Conservation (phyloP, 2,888 invertebrate genomes). For the Spodoptera littoralis region DNA sequence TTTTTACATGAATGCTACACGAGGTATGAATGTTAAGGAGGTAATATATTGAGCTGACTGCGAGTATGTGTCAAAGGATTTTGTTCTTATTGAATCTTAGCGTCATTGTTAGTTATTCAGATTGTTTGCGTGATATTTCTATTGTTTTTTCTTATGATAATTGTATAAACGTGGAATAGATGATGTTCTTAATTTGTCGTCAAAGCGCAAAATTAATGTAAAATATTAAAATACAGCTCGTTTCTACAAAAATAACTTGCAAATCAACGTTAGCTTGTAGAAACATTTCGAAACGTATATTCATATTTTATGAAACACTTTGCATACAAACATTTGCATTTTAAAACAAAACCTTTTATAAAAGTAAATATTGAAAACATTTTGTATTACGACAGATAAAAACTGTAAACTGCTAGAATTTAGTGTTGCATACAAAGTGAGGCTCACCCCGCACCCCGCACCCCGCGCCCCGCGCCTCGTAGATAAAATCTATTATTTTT, state of each 20-base stretch:
- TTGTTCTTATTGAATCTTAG: background rate
- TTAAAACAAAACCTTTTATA: conserved; percentile 29
- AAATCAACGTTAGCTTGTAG: background rate
- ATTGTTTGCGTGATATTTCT: too few species aligned
- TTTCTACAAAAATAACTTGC: background rate
- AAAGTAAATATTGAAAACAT: conserved; percentile 36
- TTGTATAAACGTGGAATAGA: too few species aligned
- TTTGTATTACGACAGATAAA: conserved; percentile 26
- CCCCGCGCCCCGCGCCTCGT: background rate
- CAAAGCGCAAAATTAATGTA: too few species aligned
- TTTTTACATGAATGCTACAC: conserved; percentile 50
- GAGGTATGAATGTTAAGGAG: conserved; percentile 33
- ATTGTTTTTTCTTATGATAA: too few species aligned
- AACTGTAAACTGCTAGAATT: conserved; percentile 25
- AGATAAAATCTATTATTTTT: conserved; percentile 27
- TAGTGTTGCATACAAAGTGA: conserved; percentile 28
- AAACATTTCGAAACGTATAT: conserved; percentile 7
- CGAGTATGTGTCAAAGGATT: conserved; percentile 12
- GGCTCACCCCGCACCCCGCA: background rate
- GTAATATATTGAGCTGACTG: conserved; percentile 3
- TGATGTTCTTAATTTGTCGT: too few species aligned
- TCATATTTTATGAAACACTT: conserved; percentile 3
- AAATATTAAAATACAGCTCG: too few species aligned
- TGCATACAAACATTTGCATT: conserved; percentile 26
- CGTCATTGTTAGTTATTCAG: too few species aligned